Base-by-base conservation (phyloP, 2,888 invertebrate genomes). In the Philhelius pedissequus region DNA sequence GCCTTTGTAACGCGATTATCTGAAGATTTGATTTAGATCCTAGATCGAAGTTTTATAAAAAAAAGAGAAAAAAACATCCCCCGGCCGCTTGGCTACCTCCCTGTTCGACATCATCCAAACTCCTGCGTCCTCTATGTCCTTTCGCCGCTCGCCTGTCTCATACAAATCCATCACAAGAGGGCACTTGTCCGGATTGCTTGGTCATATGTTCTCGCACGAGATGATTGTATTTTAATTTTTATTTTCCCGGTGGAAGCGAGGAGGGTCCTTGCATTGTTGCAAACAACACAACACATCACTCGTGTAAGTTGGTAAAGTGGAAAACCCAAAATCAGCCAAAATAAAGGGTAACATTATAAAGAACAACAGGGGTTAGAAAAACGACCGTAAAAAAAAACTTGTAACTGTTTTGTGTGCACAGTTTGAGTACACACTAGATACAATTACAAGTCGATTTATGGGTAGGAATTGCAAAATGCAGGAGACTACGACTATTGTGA, bases 1-100 rank as follows among this genome's bases (percentile, higher is more conserved):
- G 90, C 90, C 90, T 91, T 91, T 91, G 89, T 91, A 91, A 91
- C 90, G 88, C 90, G 91, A 91, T 91, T 91, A 91, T 90, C 90
- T 87, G 89, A 88, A 91, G 90, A 91, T 91, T 91, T 90, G 90
- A 91, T 91, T 91, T 91, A 80, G 74, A 79, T 64, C 64, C 40
- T 40, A 48, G 48, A 64, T 83, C 40, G 52, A 6, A 77, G 60
- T 77, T 11, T 35, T 68, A 77, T 74, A 82, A 60, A 79, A 81
- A 87, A 88, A 87, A 86, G 86, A 87, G 87, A 88, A 87, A 86
- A 86, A 87, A 87, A 86, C 82, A 76, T 83, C 58, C 66, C 2
- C 20, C 20, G 7, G 11, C 45, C 20, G 8, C 43, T 20, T 43
- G 0, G 5, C 18, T 2, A 18, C 7, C 4, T 38, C n/a, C n/a